Conservation (phyloP, 2,888 invertebrate species). For the Megaustenia siamemsis region DNA sequence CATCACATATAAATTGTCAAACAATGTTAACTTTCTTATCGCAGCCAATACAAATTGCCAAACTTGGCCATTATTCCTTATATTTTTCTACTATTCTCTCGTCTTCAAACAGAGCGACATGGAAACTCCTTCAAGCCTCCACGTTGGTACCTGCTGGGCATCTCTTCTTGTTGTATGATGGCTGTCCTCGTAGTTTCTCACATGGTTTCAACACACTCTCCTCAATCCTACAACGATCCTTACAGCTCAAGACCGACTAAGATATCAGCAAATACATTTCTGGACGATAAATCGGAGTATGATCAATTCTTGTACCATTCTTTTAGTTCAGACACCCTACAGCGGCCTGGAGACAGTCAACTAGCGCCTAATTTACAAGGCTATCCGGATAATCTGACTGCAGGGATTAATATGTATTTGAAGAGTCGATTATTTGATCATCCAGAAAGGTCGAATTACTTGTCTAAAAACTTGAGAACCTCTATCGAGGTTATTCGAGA, state of each 20-base stretch:
- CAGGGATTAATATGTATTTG: not conserved
- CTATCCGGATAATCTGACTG: not conserved
- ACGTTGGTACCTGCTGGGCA: not conserved
- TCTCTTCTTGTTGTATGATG: not conserved
- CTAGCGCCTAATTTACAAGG: not conserved
- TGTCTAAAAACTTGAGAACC: conserved; percentile 48
- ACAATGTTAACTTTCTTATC: too few relatives aligned
- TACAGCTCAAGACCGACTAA: too few relatives aligned
- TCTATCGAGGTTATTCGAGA: conserved; percentile 55
- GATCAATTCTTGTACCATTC: not conserved
- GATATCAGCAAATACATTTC: too few relatives aligned
- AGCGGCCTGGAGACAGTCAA: not conserved
- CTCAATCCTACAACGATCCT: too few relatives aligned
- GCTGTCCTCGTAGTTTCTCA: too few relatives aligned
- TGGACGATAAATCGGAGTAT: too few relatives aligned
- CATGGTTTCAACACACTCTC: too few relatives aligned
- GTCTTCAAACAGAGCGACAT: not conserved
- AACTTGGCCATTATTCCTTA: too few relatives aligned
- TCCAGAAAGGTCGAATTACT: conserved; percentile 29
- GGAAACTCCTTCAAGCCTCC: not conserved
- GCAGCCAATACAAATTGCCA: too few relatives aligned
- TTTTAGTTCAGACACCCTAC: not conserved
- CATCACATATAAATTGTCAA: too few relatives aligned
- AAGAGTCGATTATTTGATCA: not conserved
- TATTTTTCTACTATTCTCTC: too few relatives aligned